Evolutionary conservation across 2,888 invertebrate genomes (phyloP).

Genomic region (Amiota minor): DNA sequence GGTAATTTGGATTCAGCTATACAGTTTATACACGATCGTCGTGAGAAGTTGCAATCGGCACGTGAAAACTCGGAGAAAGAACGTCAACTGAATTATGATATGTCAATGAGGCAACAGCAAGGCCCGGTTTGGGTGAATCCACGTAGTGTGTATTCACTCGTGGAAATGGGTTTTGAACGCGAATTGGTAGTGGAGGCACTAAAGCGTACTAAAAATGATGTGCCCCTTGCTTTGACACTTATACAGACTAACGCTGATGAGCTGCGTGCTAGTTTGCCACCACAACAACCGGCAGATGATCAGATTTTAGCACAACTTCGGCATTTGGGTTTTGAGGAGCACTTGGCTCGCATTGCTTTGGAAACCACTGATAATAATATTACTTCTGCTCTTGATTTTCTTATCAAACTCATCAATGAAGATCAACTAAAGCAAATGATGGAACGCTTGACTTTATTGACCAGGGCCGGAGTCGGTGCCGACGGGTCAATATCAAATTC

Average conservation of each 20-base stretch:
- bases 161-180: conserved; percentile 81
- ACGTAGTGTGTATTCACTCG: conserved; percentile 74
- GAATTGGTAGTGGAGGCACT: conserved; percentile 78
- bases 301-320: conserved; percentile 60
- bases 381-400: conserved; percentile 77
- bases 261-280: conserved; percentile 51
- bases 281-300: conserved; percentile 44
- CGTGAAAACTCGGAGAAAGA: conserved; percentile 75
- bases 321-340: conserved; percentile 78
- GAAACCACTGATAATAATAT: conserved; percentile 76
- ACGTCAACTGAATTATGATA: conserved; percentile 59
- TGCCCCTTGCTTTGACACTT: conserved; percentile 76
- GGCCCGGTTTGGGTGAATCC: conserved; percentile 70
- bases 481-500: conserved; percentile 65
- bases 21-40: conserved; percentile 78
- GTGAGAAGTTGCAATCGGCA: conserved; percentile 75
- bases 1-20: conserved; percentile 79
- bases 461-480: not conserved
- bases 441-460: conserved; percentile 52
- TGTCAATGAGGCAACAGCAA: conserved; percentile 30
- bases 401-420: conserved; percentile 73
- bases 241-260: conserved; percentile 61
- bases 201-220: conserved; percentile 80
- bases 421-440: conserved; percentile 63
- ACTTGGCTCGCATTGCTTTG: conserved; percentile 76